A percentile compares a stretch with the other conserved stretches of the same genome.
phyloP scores from a whole-genome alignment of 2,797 vertebrate genomes.

The Melanogrammus aeglefinus region DNA sequence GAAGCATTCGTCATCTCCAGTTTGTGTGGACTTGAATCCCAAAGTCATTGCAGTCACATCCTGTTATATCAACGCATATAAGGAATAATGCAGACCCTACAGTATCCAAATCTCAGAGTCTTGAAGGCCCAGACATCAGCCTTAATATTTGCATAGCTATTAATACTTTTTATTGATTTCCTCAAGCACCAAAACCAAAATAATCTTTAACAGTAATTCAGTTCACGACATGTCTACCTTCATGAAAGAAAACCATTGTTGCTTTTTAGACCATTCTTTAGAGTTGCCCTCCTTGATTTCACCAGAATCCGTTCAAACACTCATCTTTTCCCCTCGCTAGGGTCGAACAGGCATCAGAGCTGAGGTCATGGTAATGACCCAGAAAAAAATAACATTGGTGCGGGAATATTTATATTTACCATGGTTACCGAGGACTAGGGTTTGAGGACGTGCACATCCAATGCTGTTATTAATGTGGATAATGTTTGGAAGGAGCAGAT shows the following conservation, averaged over 20 bases:
- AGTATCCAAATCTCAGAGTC: background rate
- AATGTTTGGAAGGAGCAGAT: constrained; percentile 57
- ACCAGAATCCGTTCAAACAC: constrained; percentile 63
- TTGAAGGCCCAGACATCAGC: background rate
- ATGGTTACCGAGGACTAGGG: constrained; percentile 52
- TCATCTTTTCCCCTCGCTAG: constrained; percentile 51
- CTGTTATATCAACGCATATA: background rate
- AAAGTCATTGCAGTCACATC: background rate
- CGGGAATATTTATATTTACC: constrained; percentile 42
- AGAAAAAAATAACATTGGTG: constrained; percentile 49
- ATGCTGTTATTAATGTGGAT: constrained; percentile 64
- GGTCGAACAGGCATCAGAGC: constrained; percentile 33
- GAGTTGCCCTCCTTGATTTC: constrained; percentile 37
- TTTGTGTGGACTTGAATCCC: background rate
- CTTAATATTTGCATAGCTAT: background rate
- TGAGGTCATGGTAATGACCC: constrained; percentile 46
- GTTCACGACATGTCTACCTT: constrained; percentile 59
- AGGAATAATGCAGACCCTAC: background rate
- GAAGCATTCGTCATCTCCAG: background rate
- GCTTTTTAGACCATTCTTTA: constrained; percentile 43
- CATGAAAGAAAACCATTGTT: constrained; percentile 59
- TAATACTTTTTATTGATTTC: background rate
- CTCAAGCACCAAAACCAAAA: background rate
- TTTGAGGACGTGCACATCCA: constrained; percentile 52
- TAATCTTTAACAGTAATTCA: constrained; percentile 46